These are phyloP conservation scores for Lateolabrax maculatus DNA, from an alignment of 2,797 vertebrate species.

Conservation along the genomic window DNA sequence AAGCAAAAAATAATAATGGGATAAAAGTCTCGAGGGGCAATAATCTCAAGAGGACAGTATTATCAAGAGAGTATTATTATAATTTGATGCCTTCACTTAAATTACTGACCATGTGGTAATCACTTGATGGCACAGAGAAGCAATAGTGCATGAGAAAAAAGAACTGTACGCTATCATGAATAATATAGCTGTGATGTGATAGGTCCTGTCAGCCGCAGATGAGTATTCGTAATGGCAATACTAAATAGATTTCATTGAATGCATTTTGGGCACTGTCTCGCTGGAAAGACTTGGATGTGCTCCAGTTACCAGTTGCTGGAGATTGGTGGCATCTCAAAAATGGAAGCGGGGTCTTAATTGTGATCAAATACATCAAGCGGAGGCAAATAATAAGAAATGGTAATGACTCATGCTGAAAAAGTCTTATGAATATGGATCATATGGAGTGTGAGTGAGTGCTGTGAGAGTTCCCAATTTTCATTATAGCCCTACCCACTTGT, in stretches of 20 bases:
- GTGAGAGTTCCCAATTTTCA: conserved; percentile 51
- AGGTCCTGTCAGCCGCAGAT: conserved; percentile 50
- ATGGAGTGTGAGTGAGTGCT: conserved; percentile 55
- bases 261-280: conserved; percentile 37
- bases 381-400: conserved; percentile 47
- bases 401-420: conserved; percentile 56
- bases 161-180: conserved; percentile 34
- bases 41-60: conserved; percentile 48
- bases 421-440: conserved; percentile 60
- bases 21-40: conserved; percentile 36
- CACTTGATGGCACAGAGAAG: conserved; percentile 56
- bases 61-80: conserved; percentile 57
- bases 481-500: conserved; percentile 42
- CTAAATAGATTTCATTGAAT: conserved; percentile 50
- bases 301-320: conserved; percentile 44
- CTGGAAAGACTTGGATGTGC: conserved; percentile 48
- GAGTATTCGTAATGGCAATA: conserved; percentile 50
- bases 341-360: conserved; percentile 42
- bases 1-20: conserved; percentile 24
- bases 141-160: conserved; percentile 31
- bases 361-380: conserved; percentile 54
- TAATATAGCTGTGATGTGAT: conserved; percentile 52
- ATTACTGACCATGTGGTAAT: conserved; percentile 70
- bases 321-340: conserved; percentile 48
- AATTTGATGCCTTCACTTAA: conserved; percentile 64